Conservation (phyloP, 2,113 vertebrate genomes). For the Zosterops hypoxanthus region DNA sequence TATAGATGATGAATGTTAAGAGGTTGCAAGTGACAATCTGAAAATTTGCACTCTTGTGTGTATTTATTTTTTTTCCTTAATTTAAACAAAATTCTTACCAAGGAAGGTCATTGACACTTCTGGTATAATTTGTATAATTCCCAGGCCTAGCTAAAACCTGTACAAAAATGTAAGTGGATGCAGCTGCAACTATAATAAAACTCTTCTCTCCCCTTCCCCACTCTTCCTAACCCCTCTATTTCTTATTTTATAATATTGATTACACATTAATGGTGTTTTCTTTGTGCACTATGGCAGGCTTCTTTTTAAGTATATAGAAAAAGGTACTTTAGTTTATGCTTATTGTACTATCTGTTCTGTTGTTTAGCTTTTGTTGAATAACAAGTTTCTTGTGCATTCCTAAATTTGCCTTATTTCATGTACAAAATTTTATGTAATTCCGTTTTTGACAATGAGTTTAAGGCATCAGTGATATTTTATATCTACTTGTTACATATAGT, state of each 20-base stretch:
- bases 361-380: constrained; percentile 80
- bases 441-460: constrained; percentile 82
- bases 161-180: constrained; percentile 75
- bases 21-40: constrained; percentile 90
- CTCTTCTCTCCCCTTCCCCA: constrained; percentile 35
- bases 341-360: constrained; percentile 77
- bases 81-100: constrained; percentile 72
- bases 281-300: constrained; percentile 79
- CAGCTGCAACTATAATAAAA: constrained; percentile 74
- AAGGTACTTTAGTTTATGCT: constrained; percentile 78
- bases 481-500: constrained; percentile 86
- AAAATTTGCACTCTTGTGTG: constrained; percentile 86
- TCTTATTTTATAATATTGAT: constrained; percentile 80
- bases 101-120: constrained; percentile 74
- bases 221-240: constrained; percentile 48
- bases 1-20: constrained; percentile 81
- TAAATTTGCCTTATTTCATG: constrained; percentile 89
- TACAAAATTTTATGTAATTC: constrained; percentile 80
- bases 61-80: constrained; percentile 78
- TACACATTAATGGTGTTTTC: constrained; percentile 79
- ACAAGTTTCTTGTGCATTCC: constrained; percentile 82
- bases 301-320: constrained; percentile 79
- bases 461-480: constrained; percentile 84
- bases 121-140: constrained; percentile 74
- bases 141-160: constrained; percentile 72